These are phyloP conservation scores for Dichetophora obliterata DNA, from an alignment of 2,888 invertebrate species.

Conservation along the genomic window DNA sequence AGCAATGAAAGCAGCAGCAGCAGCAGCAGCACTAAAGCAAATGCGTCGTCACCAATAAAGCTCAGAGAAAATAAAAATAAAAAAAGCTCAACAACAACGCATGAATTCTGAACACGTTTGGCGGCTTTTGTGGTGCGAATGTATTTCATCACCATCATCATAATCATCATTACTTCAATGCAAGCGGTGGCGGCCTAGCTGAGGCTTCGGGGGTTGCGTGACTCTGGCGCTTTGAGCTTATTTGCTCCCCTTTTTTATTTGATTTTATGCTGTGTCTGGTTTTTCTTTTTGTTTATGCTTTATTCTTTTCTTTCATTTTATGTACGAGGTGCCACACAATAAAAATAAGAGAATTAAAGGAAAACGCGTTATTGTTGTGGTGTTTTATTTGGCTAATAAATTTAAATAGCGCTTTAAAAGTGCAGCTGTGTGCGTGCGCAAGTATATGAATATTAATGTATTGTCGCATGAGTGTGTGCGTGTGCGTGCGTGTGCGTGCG, in stretches of 20 bases:
- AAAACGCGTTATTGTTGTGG: neutral
- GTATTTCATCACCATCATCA: slow-evolving; percentile 25
- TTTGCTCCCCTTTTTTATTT: neutral
- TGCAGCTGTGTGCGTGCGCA: neutral
- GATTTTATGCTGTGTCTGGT: neutral
- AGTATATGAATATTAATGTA: neutral
- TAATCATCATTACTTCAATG: slow-evolving; percentile 10
- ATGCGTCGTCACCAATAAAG: neutral
- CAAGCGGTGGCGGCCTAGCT: neutral
- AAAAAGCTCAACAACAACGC: neutral
- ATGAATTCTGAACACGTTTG: slow-evolving; percentile 25
- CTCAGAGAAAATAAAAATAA: neutral
- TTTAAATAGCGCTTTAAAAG: slow-evolving; percentile 26
- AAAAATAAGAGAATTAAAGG: neutral
- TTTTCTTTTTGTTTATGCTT: neutral
- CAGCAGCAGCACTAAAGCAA: neutral
- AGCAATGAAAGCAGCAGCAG: neutral
- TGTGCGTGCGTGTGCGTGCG: slow-evolving; percentile 31
- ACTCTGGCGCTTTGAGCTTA: neutral
- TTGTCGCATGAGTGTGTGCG: slow-evolving; percentile 43
- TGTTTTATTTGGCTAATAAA: slow-evolving; percentile 14
- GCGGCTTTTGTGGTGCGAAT: slow-evolving; percentile 9
- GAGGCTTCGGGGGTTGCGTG: neutral
- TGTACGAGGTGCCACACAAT: slow-evolving; percentile 19
- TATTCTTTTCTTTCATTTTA: neutral